These are phyloP conservation scores for Nephrotoma guestfalica DNA, from an alignment of 2,888 invertebrate genomes.

Conservation along the genomic window DNA sequence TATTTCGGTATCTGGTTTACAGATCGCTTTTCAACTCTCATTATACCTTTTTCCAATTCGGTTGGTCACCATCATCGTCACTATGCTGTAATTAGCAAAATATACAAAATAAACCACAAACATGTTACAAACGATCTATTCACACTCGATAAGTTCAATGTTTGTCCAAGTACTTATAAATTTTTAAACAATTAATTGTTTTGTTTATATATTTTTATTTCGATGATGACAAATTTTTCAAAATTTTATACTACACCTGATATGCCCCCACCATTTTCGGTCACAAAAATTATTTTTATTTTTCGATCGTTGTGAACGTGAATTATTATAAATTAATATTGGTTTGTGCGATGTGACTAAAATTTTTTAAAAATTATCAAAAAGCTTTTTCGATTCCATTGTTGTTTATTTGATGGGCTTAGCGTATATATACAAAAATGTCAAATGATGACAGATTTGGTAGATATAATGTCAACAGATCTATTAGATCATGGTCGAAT, in stretches of 20 bases:
- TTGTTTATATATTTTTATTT: neutral
- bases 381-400: neutral
- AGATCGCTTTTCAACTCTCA: too few relatives aligned
- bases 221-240: neutral
- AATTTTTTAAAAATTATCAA: neutral
- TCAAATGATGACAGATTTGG: neutral
- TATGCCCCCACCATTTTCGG: neutral
- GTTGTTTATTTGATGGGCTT: neutral
- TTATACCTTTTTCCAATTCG: too few relatives aligned
- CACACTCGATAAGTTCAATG: neutral
- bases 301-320: neutral
- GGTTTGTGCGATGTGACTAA: neutral
- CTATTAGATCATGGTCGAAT: neutral
- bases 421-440: neutral
- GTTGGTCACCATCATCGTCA: too few relatives aligned
- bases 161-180: neutral
- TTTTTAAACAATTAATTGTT: neutral
- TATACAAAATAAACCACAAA: neutral
- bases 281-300: neutral
- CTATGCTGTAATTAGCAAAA: too few relatives aligned
- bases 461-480: neutral
- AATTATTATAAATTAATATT: neutral
- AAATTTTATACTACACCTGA: neutral
- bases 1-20: too few relatives aligned
- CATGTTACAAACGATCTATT: neutral